Evolutionary conservation across 2,888 invertebrate species (phyloP).

Genomic region (Coleophora deauratella): DNA sequence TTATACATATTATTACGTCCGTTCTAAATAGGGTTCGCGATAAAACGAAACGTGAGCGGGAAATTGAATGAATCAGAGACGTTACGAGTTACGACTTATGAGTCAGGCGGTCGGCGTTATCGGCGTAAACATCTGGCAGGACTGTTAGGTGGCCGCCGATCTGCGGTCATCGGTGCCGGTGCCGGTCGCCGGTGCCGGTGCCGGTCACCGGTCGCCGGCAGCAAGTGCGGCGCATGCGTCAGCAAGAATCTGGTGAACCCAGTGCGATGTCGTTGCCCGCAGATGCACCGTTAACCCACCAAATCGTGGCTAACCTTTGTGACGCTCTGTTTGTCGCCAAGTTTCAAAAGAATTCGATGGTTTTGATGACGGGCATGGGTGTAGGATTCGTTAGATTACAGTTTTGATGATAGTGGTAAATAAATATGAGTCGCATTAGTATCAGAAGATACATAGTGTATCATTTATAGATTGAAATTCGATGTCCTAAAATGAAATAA

Average conservation of each 20-base stretch:
- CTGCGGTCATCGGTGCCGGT: slow-evolving; percentile 7
- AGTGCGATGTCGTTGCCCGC: slow-evolving; percentile 58
- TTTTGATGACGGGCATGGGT: too few relatives aligned
- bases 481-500: too few relatives aligned
- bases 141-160: slow-evolving; percentile 23
- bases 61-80: slow-evolving; percentile 40
- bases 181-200: neutral
- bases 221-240: slow-evolving; percentile 36
- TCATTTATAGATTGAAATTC: too few relatives aligned
- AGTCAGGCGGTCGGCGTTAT: slow-evolving; percentile 54
- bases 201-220: neutral
- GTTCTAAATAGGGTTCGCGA: slow-evolving; percentile 33
- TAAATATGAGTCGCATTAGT: too few relatives aligned
- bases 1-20: slow-evolving; percentile 5
- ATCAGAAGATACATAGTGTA: too few relatives aligned
- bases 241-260: slow-evolving; percentile 42
- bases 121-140: slow-evolving; percentile 40
- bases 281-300: slow-evolving; percentile 21
- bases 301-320: slow-evolving; percentile 10
- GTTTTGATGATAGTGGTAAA: too few relatives aligned
- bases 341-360: too few relatives aligned
- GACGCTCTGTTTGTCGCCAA: too few relatives aligned
- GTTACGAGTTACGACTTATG: slow-evolving; percentile 23
- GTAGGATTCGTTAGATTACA: too few relatives aligned
- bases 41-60: slow-evolving; percentile 34